Evolutionary conservation across 2,797 vertebrate species (phyloP).

Genomic region (Tragelaphus eurycerus): DNA sequence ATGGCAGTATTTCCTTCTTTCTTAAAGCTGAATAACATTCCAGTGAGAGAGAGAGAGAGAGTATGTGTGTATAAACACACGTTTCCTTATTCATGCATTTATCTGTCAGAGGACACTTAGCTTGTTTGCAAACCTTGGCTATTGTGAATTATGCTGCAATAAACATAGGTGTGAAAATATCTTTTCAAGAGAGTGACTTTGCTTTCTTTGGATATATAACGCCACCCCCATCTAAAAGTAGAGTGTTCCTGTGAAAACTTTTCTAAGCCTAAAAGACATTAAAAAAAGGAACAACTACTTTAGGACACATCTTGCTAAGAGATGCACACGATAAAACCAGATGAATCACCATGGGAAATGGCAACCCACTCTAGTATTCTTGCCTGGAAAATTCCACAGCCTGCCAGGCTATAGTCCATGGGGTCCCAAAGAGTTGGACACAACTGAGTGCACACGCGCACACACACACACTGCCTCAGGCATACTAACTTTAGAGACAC

Average conservation of each 20-base stretch:
- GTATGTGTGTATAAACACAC: not conserved
- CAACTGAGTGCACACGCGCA: fast-evolving
- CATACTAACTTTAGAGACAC: not conserved
- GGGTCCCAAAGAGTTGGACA: not conserved
- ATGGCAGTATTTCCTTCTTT: not conserved
- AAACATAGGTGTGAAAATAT: not conserved
- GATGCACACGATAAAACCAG: not conserved
- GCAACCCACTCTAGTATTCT: not conserved
- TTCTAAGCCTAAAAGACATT: not conserved
- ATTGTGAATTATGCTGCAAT: not conserved
- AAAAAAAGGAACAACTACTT: not conserved
- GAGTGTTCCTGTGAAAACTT: not conserved
- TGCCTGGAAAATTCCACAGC: not conserved
- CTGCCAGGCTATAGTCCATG: not conserved
- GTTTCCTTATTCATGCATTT: not conserved
- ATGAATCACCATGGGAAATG: not conserved
- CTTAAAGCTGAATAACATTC: not conserved
- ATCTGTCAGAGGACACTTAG: not conserved
- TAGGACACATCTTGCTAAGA: not conserved
- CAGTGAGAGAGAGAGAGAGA: not conserved
- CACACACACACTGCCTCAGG: not conserved
- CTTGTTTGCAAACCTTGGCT: not conserved
- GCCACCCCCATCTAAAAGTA: not conserved
- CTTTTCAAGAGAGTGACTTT: not conserved
- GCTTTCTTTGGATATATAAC: not conserved